These are phyloP conservation scores for Trigoniulus corallinus DNA, from an alignment of 1,140 invertebrate genomes.

Conservation along the genomic window DNA sequence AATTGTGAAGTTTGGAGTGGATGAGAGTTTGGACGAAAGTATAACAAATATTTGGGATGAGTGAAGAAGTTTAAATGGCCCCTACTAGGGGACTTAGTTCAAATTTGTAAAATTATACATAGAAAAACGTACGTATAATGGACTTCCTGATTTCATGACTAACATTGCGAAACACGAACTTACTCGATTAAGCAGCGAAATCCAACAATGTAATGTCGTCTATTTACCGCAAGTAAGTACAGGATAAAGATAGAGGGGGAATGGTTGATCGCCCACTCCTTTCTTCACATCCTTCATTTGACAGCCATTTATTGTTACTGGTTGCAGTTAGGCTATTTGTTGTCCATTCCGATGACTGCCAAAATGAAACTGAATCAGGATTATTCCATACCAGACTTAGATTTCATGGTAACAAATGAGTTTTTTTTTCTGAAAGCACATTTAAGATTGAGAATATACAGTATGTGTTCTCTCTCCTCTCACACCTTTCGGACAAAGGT, in stretches of 20 bases:
- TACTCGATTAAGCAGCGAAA: conserved; percentile 38
- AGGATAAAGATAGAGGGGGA: neutral
- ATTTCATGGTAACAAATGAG: no score
- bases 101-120: conserved; percentile 1
- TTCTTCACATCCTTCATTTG: conserved; percentile 1
- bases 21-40: conserved; percentile 47
- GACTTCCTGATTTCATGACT: conserved; percentile 32
- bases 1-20: conserved; percentile 45
- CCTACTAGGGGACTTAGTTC: no score
- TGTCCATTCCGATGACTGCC: conserved; percentile 46
- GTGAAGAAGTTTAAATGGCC: no score
- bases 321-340: conserved; percentile 52
- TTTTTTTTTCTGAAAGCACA: no score
- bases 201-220: conserved; percentile 51
- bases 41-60: neutral
- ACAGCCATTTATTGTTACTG: neutral
- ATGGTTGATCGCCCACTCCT: no score
- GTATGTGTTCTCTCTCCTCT: no score
- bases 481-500: no score
- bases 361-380: conserved; percentile 32
- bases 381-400: conserved; percentile 39
- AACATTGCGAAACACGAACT: conserved; percentile 49
- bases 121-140: conserved; percentile 28
- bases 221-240: conserved; percentile 44
- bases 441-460: no score